These are phyloP conservation scores for Thysanoteuthis rhombus DNA, from an alignment of 2,888 invertebrate genomes.

Conservation along the genomic window DNA sequence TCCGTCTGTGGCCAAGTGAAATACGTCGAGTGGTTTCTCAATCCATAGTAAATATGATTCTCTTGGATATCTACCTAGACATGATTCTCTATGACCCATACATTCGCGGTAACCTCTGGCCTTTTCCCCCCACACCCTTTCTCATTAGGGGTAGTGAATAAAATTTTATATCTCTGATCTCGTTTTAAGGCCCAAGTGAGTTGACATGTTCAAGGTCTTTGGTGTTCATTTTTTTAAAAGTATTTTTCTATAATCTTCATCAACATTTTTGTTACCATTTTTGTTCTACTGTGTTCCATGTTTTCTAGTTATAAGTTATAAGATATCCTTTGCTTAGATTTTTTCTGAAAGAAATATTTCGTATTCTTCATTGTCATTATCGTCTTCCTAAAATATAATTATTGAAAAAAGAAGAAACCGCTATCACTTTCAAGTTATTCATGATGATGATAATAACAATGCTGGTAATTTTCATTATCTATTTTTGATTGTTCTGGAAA, in stretches of 20 bases:
- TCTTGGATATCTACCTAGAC: not conserved
- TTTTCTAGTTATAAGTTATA: no score
- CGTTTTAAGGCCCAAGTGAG: not conserved
- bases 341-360: no score
- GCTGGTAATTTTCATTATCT: no score
- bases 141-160: not conserved
- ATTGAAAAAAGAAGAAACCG: no score
- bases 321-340: no score
- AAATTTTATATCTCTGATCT: not conserved
- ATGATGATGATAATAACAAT: no score
- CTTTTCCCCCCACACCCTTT: not conserved
- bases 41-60: not conserved
- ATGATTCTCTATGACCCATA: not conserved
- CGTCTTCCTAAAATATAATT: no score
- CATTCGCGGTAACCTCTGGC: not conserved
- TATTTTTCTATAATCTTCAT: not conserved
- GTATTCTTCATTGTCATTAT: no score
- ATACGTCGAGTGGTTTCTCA: not conserved
- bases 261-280: no score
- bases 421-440: no score
- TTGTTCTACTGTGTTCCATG: no score
- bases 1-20: not conserved
- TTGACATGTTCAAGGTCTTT: not conserved
- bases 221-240: not conserved
- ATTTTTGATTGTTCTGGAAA: no score